Percentiles rank a stretch among this genome's conserved stretches.
Conservation (phyloP, 2,113 vertebrate genomes). For the Kryptolebias marmoratus region DNA sequence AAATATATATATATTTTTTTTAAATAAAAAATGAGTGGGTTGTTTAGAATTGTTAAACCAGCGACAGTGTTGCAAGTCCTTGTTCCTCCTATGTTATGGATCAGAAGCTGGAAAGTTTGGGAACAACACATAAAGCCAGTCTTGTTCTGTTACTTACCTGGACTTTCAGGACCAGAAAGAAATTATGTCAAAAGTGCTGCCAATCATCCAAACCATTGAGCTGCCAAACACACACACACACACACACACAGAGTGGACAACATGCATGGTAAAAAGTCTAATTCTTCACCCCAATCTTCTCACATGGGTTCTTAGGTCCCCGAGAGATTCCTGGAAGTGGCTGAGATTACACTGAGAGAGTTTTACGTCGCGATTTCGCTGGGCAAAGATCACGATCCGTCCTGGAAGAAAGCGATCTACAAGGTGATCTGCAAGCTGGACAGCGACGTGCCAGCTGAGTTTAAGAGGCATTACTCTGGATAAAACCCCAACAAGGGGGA, state of each 20-base stretch:
- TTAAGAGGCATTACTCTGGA: conserved; percentile 71
- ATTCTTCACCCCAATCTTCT: neutral
- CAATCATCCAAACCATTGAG: neutral
- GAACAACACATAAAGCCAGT: too few species aligned
- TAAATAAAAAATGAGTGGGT: too few species aligned
- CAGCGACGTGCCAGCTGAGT: conserved; percentile 85
- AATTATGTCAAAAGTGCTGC: neutral
- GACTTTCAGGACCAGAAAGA: neutral
- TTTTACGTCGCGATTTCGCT: conserved; percentile 87
- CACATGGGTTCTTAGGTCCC: conserved; percentile 83
- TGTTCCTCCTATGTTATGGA: too few species aligned
- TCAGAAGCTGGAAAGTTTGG: too few species aligned
- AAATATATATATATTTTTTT: too few species aligned
- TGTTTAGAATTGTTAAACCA: too few species aligned
- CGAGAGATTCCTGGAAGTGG: conserved; percentile 87
- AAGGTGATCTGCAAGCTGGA: conserved; percentile 96
- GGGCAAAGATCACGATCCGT: conserved; percentile 87
- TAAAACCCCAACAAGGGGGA: conserved; percentile 6
- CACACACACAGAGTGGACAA: neutral
- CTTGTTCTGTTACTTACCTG: conserved; percentile 40
- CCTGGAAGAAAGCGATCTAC: conserved; percentile 97
- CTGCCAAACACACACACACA: neutral
- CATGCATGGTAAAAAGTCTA: neutral
- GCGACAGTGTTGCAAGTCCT: too few species aligned
- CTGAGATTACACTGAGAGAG: conserved; percentile 87